These are phyloP conservation scores for Agelastica alni DNA, from an alignment of 2,888 invertebrate genomes.

Conservation along the genomic window DNA sequence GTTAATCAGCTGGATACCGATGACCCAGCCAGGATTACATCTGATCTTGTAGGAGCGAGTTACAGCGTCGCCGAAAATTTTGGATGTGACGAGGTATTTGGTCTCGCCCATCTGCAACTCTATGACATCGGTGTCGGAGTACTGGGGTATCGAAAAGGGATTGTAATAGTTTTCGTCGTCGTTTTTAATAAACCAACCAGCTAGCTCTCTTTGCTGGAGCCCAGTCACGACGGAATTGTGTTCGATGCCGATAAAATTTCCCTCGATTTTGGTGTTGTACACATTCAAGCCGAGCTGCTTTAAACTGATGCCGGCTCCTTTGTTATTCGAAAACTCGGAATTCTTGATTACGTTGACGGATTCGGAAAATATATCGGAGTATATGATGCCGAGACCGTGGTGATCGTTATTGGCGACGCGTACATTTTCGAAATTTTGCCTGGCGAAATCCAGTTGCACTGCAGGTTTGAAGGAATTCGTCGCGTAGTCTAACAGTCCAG, in stretches of 20 bases:
- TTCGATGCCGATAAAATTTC: slow-evolving; percentile 88
- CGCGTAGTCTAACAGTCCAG: slow-evolving; percentile 91
- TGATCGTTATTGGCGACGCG: slow-evolving; percentile 84
- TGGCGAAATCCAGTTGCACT: slow-evolving; percentile 83
- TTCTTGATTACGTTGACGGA: slow-evolving; percentile 80
- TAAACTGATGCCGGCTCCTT: slow-evolving; percentile 86
- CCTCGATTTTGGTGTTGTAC: slow-evolving; percentile 76
- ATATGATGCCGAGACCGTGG: slow-evolving; percentile 91
- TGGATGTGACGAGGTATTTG: slow-evolving; percentile 79
- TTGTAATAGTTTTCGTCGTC: slow-evolving; percentile 76
- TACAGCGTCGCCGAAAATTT: slow-evolving; percentile 62
- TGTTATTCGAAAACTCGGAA: slow-evolving; percentile 82
- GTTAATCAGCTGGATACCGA: slow-evolving; percentile 88
- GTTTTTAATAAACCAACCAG: slow-evolving; percentile 84
- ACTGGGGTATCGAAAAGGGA: slow-evolving; percentile 73
- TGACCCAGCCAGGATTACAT: slow-evolving; percentile 81
- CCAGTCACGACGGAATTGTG: slow-evolving; percentile 89
- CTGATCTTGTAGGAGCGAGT: slow-evolving; percentile 65
- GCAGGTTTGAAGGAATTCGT: slow-evolving; percentile 88
- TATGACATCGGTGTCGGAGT: slow-evolving; percentile 55
- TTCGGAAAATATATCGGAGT: slow-evolving; percentile 91
- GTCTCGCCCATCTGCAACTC: slow-evolving; percentile 63
- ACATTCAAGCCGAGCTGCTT: slow-evolving; percentile 85
- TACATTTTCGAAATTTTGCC: slow-evolving; percentile 81
- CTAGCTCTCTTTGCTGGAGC: slow-evolving; percentile 84